Conservation (phyloP, 2,888 invertebrate species). For the Melangyna quadrimaculata region DNA sequence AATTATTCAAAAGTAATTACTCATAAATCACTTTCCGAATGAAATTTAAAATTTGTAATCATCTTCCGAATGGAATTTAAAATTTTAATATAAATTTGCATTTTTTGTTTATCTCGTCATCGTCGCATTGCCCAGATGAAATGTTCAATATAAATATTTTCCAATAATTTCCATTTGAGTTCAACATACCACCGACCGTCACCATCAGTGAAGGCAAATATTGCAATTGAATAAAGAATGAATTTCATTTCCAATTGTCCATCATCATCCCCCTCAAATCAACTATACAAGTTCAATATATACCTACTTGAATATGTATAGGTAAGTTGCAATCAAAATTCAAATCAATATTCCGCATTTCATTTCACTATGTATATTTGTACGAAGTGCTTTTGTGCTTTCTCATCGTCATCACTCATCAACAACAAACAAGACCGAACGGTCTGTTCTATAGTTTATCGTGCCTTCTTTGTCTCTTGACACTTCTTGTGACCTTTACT, state of each 20-base stretch:
- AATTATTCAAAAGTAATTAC: not conserved
- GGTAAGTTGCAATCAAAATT: conserved; percentile 44
- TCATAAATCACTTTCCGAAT: not conserved
- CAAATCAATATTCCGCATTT: conserved; percentile 35
- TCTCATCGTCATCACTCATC: conserved; percentile 31
- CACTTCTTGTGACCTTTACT: conserved; percentile 46
- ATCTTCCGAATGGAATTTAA: not conserved
- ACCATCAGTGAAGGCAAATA: conserved; percentile 30
- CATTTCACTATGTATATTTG: not conserved
- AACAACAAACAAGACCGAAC: conserved; percentile 23
- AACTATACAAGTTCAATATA: conserved; percentile 6
- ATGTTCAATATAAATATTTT: conserved; percentile 8
- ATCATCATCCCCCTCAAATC: not conserved
- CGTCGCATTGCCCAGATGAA: not conserved
- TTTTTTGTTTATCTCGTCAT: not conserved
- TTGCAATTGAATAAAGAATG: conserved; percentile 45
- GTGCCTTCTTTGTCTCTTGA: conserved; percentile 3
- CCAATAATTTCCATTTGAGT: conserved; percentile 8
- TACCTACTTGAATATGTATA: not conserved
- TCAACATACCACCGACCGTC: not conserved
- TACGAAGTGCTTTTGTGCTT: not conserved
- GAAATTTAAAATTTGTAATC: conserved; percentile 13
- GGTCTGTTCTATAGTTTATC: conserved; percentile 21
- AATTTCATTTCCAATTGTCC: conserved; percentile 23
- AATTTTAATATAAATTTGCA: conserved; percentile 13